A percentile compares a stretch with the other conserved stretches of the same genome.
These are phyloP conservation scores for Dendropsophus ebraccatus DNA, from an alignment of 2,113 vertebrate genomes.

Conservation along the genomic window DNA sequence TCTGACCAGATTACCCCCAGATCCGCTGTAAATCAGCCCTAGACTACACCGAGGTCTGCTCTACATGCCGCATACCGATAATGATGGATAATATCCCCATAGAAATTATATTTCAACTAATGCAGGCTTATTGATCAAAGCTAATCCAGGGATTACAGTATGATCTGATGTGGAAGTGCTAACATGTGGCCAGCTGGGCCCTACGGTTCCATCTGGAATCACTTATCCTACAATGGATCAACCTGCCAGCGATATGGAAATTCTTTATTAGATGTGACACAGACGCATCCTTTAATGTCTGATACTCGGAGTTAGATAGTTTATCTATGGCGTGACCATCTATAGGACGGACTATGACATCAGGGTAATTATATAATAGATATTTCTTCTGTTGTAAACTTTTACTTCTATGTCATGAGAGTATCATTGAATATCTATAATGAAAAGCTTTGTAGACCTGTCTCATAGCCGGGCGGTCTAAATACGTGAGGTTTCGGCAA, in stretches of 20 bases:
- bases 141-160: neutral
- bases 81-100: neutral
- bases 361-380: neutral
- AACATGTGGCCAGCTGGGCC: conserved; percentile 16
- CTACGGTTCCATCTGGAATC: neutral
- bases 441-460: neutral
- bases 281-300: neutral
- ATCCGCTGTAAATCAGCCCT: neutral
- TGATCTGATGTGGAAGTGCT: conserved; percentile 6
- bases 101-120: neutral
- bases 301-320: neutral
- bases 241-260: neutral
- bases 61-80: neutral
- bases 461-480: neutral
- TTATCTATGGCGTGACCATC: neutral
- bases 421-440: neutral
- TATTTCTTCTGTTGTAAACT: neutral
- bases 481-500: neutral
- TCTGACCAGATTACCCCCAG: neutral
- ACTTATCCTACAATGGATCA: conserved; percentile 3
- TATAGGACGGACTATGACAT: neutral
- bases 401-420: neutral
- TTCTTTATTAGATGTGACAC: conserved; percentile 15
- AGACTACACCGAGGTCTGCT: neutral
- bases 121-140: conserved; percentile 21